Base-by-base conservation (phyloP, 2,888 invertebrate species). In the Papilio demoleus region DNA sequence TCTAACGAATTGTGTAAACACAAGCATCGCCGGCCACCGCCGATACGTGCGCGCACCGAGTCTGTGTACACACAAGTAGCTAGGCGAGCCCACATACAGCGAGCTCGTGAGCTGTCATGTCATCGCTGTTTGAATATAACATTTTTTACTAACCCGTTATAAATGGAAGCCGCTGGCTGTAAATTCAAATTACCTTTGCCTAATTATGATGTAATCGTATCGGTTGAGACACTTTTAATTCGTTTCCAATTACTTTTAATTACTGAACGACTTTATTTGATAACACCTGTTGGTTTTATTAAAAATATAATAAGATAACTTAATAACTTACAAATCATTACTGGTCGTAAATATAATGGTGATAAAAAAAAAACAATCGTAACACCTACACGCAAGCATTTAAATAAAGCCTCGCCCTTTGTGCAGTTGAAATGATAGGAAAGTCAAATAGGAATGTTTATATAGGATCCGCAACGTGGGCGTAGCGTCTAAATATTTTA, bases 1-100 rank as follows among this genome's bases (percentile, higher is more conserved):
- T 81, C 88, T 91, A 90, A 91, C 90, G 81, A 88, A 88, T 87
- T 89, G 85, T 87, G 88, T 88, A 88, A 90, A 90, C 90, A 90
- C 70, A 75, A 72, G 67, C 71, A 53, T 75, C 79, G 79, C 77
- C 81, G 81, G 80, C 88, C 85, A 87, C 86, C 83, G 80, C 82
- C 77, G 81, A 79, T 79, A 77, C 75, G 75, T 76, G 78, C 81
- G 80, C 73, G 79, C 81, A 50, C 79, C 81, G 79, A 75, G 79
- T 69, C 70, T 79, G 77, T 79, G 72, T 67, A 74, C 70, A 76
- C 73, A 76, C 82, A 78, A 82, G 86, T 86, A 87, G 84, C 83
- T 79, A 77, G 80, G 74, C 80, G 79, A 80, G 77, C 80, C 81
- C 74, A 79, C 81, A 77, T 72, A 75, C 74, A 74, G 75, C 76